These are phyloP conservation scores for Trachemys scripta DNA, from an alignment of 2,113 vertebrate genomes.

Conservation along the genomic window DNA sequence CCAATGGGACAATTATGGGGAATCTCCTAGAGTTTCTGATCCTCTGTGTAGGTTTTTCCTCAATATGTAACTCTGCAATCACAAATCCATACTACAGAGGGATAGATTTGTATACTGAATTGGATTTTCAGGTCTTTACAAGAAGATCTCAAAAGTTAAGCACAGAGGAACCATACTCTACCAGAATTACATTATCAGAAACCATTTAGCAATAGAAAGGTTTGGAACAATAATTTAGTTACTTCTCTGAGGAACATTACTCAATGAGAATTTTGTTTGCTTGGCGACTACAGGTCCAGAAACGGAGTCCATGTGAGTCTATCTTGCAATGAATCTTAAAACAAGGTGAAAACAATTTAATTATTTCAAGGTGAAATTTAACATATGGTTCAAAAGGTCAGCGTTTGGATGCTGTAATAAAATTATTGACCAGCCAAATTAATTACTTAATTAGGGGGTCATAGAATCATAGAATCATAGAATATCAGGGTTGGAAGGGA, in stretches of 20 bases:
- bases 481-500: no score
- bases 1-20: rapidly evolving
- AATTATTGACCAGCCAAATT: neutral
- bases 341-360: neutral
- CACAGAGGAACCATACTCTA: neutral
- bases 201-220: neutral
- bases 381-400: neutral
- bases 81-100: rapidly evolving
- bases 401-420: neutral
- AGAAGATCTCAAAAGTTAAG: neutral
- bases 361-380: neutral
- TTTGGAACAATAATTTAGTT: neutral
- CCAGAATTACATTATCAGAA: neutral
- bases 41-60: neutral
- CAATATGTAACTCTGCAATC: neutral
- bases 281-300: neutral
- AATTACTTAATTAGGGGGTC: neutral
- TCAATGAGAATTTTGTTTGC: neutral
- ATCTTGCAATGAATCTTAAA: neutral
- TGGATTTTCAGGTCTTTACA: neutral
- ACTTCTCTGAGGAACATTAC: neutral
- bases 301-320: neutral
- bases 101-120: neutral
- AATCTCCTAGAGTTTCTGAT: neutral
- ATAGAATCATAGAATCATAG: no score